Base-by-base conservation (phyloP, 2,888 invertebrate genomes). In the Elaeidobius kamerunicus region DNA sequence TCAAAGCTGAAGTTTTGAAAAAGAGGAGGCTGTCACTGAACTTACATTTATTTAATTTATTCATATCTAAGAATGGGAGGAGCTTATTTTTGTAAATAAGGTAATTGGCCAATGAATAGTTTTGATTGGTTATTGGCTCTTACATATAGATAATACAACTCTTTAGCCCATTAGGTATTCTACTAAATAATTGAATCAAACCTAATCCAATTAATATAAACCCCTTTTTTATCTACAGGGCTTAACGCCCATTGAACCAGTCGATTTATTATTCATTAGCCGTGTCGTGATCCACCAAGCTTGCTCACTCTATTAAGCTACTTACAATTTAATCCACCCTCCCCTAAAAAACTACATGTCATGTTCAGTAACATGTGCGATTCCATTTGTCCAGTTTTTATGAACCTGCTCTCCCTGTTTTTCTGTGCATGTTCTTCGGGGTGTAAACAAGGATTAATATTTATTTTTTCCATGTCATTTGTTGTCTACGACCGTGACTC, bases 211-310 rank as follows among this genome's bases (percentile, higher is more conserved):
- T n/a, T n/a, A n/a, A n/a, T n/a, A n/a, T n/a, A n/a, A n/a, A n/a
- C n/a, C n/a, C n/a, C 40, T 52, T 52, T 41, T 23, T 40, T 32
- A 46, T 52, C 30, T 38, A 52, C 52, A 46, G 41, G 18, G 23
- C 30, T 15, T 15, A 6, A 20, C 30, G 43, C 35, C 23, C n/a
- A n/a, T n/a, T n/a, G n/a, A n/a, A n/a, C n/a, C 12, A 46, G 53
- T 35, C 51, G 43, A 53, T 57, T 57, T 43, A 57, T 51, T 57
- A 57, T 57, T 57, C 57, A 57, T 57, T 57, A 52, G 39, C 55
- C 51, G 18, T 57, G 52, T 54, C 52, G 43, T 17, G 38, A 15
- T 23, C 35, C 42, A 46, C 41, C 41, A 34, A n/a, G 46, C 30
- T 51, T 51, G 35, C 44, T 30, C 50, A 51, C 40, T 40, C 27